Evolutionary conservation across 2,797 vertebrate genomes (phyloP).

Genomic region (Alfaro cultratus): DNA sequence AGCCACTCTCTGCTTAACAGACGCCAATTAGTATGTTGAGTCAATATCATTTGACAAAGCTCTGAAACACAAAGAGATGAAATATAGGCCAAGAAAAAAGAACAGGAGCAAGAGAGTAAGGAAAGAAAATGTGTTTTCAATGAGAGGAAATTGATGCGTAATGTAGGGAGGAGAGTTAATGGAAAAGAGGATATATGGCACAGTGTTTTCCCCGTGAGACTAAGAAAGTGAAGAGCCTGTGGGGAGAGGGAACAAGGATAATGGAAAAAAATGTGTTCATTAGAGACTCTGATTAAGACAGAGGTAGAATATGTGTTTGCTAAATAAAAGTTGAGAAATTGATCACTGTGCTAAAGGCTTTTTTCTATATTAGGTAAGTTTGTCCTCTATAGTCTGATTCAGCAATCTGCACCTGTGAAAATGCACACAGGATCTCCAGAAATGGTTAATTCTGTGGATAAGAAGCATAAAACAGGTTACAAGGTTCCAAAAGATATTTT

Average conservation of each 20-base stretch:
- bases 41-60: slow-evolving; percentile 68
- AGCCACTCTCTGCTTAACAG: slow-evolving; percentile 50
- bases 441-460: neutral
- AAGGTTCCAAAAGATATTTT: neutral
- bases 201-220: slow-evolving; percentile 24
- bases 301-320: neutral
- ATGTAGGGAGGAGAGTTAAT: slow-evolving; percentile 59
- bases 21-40: slow-evolving; percentile 56
- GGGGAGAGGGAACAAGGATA: slow-evolving; percentile 50
- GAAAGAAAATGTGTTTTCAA: slow-evolving; percentile 60
- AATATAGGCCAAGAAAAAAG: slow-evolving; percentile 53
- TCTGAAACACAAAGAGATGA: slow-evolving; percentile 54
- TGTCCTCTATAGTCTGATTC: neutral
- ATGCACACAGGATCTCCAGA: neutral
- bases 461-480: neutral
- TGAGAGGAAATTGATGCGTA: slow-evolving; percentile 68
- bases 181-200: slow-evolving; percentile 53
- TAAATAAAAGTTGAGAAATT: neutral
- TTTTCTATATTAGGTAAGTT: neutral
- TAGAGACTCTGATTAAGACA: neutral
- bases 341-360: neutral
- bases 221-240: slow-evolving; percentile 30
- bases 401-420: neutral
- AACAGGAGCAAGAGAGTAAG: slow-evolving; percentile 33
- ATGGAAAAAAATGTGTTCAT: neutral